phyloP scores from a whole-genome alignment of 2,113 vertebrate genomes.

The Gallinago paraguaiae region DNA sequence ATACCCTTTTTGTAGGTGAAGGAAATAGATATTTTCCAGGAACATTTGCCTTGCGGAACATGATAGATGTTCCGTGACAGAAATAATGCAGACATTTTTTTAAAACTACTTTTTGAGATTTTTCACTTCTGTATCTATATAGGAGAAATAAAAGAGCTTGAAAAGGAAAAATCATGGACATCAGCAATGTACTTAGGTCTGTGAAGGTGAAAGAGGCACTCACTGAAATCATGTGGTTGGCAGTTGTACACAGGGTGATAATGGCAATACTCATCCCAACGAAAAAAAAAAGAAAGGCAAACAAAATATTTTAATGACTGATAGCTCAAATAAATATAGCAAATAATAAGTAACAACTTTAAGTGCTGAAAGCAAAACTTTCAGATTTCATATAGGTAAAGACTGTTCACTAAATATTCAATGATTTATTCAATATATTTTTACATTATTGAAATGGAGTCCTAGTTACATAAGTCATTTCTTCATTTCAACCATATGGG shows the following conservation, averaged over 20 bases:
- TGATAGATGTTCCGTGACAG: too few relatives aligned
- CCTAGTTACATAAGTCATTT: neutral
- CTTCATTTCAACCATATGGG: too few relatives aligned
- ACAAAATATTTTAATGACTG: neutral
- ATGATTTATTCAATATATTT: neutral
- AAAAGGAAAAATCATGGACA: neutral
- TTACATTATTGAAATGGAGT: neutral
- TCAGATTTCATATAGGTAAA: neutral
- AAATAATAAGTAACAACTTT: neutral
- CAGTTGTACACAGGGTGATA: neutral
- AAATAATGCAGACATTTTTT: neutral
- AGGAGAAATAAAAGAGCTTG: neutral
- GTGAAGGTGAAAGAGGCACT: neutral
- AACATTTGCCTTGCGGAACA: neutral
- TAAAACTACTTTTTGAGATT: neutral
- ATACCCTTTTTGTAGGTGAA: neutral
- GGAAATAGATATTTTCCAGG: neutral
- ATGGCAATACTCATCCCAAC: too few relatives aligned
- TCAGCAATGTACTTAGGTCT: neutral
- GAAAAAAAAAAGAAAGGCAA: neutral
- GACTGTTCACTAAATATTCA: neutral
- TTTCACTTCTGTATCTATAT: neutral
- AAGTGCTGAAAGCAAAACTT: neutral
- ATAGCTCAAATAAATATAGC: neutral
- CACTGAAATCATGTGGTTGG: neutral